Evolutionary conservation across 1,140 invertebrate species (phyloP), one percentile per base, ranked within the genome.

Genomic region (Trichoplusia ni): DNA sequence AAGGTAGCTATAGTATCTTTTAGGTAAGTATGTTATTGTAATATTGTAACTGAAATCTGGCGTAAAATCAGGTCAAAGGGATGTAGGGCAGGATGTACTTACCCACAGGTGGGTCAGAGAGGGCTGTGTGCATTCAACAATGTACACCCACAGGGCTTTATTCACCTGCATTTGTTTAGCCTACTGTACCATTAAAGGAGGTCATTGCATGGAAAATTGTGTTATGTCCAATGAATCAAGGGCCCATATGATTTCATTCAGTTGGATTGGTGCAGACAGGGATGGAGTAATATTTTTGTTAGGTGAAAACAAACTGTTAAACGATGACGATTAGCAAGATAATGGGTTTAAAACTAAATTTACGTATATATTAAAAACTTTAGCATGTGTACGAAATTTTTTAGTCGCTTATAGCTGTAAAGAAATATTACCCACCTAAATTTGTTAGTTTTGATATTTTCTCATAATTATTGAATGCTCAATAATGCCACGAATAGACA

Each of bases 51-150:
- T 31, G 58, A 62, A 29, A 29, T 9, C n/a, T 5, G 21, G 9
- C 44, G 6, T 9, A 56, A 76, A 82, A 82, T 78, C 64, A 79
- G 80, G 84, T 81, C 77, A 78, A 82, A 81, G 75, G 79, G 72
- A 81, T 85, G 61, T 84, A 73, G 79, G 75, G 67, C 77, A 81
- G 53, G 47, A 62, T 63, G 67, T 64, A 42, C 38, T 42, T 37
- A 67, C 73, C 64, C 62, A 73, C 67, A 77, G 72, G 71, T 74
- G 72, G 72, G 67, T 37, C 61, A 68, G n/a, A 63, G 71, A 77
- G 74, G 71, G 75, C 42, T 68, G 75, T 80, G 81, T 79, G 77
- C 82, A 82, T 75, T 74, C 78, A 85, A 81, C 80, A 76, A 79
- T 81, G 62, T 75, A 69, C 67, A 71, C 71, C 61, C 38, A 79